Base-by-base conservation (phyloP, 2,797 vertebrate genomes). In the Sebastes taczanowskii region DNA sequence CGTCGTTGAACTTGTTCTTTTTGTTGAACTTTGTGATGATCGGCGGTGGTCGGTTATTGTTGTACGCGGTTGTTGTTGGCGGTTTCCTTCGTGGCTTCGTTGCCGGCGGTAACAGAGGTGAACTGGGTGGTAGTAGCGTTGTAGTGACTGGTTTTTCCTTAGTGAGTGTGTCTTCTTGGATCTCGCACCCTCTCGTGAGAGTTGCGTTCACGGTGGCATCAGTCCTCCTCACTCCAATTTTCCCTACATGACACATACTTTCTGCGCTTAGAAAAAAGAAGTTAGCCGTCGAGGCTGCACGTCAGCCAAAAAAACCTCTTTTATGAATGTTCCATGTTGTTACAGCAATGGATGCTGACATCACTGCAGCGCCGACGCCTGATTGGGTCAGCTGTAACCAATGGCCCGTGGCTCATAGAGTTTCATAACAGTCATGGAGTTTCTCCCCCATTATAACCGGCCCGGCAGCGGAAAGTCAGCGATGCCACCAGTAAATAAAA, bases 271-370 rank as follows among this genome's bases (percentile, higher is more conserved):
- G 46, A 60, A 42, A 35, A 35, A 38, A 38, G 27, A 30, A 30
- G 65, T 67, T n/a, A 42, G 71, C 67, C 46, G 1, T 49, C n/a
- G 42, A 38, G 29, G 55, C 73, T 49, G 20, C 38, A 49, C 20
- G 4, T 32, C 65, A 74, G 63, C 80, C 77, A 83, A 53, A 11
- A 46, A 10, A 46, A 6, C 20, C 53, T 11, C 58, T 80, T 80
- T 88, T 58, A 76, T 83, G 38, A 86, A 80, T 81, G 58, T 86
- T 85, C 83, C 88, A 81, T 5, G 68, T 88, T 85, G 82, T 85
- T 72, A 72, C 32, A 9, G 81, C 67, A 23, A 63, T 56, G 67
- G 77, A 55, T 53, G 70, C 72, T 78, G 78, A 82, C 82, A 81
- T 88, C 78, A 85, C 67, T 34, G 70, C 74, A 18, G 64, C 20